Conservation (phyloP, 2,797 vertebrate species). For the Peromyscus nudipes region DNA sequence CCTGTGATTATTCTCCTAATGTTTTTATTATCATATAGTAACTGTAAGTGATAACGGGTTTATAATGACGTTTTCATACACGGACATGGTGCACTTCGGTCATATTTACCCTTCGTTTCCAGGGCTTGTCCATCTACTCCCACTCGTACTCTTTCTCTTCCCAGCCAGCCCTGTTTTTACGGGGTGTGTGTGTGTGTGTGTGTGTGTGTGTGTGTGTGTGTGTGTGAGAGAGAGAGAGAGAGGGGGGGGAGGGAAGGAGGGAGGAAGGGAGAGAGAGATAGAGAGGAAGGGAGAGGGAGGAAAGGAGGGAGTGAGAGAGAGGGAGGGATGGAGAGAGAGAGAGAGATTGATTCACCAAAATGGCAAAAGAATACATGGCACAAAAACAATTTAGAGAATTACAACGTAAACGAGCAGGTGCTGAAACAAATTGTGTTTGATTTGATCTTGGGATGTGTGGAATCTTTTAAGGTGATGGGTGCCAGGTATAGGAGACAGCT, state of each 20-base stretch:
- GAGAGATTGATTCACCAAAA: neutral
- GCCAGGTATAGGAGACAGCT: neutral
- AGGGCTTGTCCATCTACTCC: no score
- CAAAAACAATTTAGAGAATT: neutral
- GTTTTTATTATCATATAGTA: neutral
- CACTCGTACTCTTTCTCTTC: neutral
- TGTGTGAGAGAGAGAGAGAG: neutral
- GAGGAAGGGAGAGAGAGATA: no score
- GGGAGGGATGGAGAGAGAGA: no score
- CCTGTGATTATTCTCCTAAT: neutral
- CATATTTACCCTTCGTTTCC: neutral
- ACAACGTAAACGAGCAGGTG: neutral
- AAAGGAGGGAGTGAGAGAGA: no score
- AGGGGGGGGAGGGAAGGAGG: no score
- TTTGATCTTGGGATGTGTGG: constrained; percentile 58
- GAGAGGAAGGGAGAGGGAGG: no score
- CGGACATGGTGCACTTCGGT: neutral
- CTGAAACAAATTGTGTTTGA: constrained; percentile 47
- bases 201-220: neutral
- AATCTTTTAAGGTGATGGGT: constrained; percentile 3
- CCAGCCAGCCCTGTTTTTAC: neutral
- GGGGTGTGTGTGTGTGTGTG: no score
- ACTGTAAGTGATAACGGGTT: neutral
- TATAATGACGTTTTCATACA: neutral
- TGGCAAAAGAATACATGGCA: neutral